phyloP scores from a whole-genome alignment of 2,113 vertebrate species.

The Microtus pennsylvanicus region DNA sequence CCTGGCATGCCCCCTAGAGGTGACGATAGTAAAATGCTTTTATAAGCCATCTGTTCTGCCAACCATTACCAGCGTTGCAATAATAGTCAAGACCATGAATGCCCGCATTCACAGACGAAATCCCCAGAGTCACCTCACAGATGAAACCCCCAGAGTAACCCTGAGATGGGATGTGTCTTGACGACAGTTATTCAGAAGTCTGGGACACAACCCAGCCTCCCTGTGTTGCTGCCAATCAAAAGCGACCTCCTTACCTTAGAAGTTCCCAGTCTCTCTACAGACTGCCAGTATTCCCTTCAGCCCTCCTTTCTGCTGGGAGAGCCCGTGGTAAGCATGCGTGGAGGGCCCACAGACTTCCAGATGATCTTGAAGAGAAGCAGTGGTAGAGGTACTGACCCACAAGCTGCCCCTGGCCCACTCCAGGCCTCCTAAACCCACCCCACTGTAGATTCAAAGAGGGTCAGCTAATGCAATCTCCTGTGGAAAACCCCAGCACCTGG shows the following conservation, averaged over 20 bases:
- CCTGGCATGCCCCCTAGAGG: slow-evolving; percentile 64
- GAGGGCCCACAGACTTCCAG: background rate
- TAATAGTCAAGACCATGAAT: background rate
- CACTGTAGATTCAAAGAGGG: background rate
- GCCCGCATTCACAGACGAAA: background rate
- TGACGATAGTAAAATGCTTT: background rate
- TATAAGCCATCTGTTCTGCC: background rate
- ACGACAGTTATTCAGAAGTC: background rate
- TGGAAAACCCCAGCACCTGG: background rate
- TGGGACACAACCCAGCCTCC: background rate
- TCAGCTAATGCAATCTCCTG: background rate
- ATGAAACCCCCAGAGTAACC: background rate
- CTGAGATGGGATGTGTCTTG: background rate
- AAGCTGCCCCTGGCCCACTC: too few relatives aligned
- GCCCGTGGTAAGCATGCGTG: background rate
- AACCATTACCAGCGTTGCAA: background rate
- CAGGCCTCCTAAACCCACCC: background rate
- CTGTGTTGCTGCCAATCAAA: background rate
- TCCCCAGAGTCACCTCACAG: background rate
- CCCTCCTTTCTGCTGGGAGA: background rate
- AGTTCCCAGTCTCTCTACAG: background rate
- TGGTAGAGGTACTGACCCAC: background rate
- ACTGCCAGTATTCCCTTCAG: background rate
- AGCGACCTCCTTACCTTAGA: background rate
- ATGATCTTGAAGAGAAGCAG: background rate